Conservation (phyloP, 2,888 invertebrate species). For the Nudaria mundana region DNA sequence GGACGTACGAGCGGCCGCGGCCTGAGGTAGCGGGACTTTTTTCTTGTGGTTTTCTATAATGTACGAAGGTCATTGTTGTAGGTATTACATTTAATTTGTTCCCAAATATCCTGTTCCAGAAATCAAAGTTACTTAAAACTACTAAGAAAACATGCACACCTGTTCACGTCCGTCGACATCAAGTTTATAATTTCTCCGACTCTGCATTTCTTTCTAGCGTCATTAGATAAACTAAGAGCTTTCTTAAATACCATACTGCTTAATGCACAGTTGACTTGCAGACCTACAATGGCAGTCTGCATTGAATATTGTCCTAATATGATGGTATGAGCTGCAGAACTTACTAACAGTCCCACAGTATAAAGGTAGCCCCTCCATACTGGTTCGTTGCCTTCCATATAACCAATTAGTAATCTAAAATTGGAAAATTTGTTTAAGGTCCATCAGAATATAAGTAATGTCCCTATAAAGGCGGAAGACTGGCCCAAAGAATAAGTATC, state of each 20-base stretch:
- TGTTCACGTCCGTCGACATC: conserved; percentile 92
- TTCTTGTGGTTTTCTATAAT: too few species aligned
- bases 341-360: conserved; percentile 84
- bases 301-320: conserved; percentile 92
- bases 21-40: too few species aligned
- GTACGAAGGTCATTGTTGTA: too few species aligned
- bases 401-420: conserved; percentile 83
- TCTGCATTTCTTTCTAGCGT: conserved; percentile 86
- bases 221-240: conserved; percentile 86
- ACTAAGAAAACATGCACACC: conserved; percentile 37
- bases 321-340: conserved; percentile 87
- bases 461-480: too few species aligned
- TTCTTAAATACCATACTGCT: conserved; percentile 91
- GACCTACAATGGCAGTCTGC: conserved; percentile 89
- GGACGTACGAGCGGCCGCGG: too few species aligned
- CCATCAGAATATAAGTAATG: too few species aligned
- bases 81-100: too few species aligned
- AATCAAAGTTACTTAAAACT: too few species aligned
- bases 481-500: too few species aligned
- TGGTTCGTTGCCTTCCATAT: conserved; percentile 78
- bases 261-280: conserved; percentile 89
- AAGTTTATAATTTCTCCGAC: conserved; percentile 93
- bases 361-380: conserved; percentile 92
- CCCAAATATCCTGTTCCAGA: too few species aligned
- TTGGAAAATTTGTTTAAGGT: background rate